These are phyloP conservation scores for Scytalopus superciliaris DNA, from an alignment of 2,113 vertebrate species.

Conservation along the genomic window DNA sequence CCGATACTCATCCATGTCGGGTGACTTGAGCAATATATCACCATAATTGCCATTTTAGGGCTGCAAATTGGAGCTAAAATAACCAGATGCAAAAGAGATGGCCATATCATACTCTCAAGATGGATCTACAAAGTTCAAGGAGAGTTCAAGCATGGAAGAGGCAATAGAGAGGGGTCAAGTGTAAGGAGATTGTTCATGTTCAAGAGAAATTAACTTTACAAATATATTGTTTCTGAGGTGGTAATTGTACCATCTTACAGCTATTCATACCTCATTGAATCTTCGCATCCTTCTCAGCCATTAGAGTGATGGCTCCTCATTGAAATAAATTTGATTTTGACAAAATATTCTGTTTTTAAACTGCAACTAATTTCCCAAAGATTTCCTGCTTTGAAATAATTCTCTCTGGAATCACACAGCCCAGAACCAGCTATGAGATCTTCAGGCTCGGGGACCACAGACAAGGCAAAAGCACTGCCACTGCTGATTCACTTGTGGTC, in stretches of 20 bases:
- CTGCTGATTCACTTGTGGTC: neutral
- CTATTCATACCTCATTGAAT: slow-evolving; percentile 92
- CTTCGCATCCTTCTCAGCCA: slow-evolving; percentile 84
- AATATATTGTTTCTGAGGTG: slow-evolving; percentile 94
- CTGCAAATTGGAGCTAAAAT: slow-evolving; percentile 96
- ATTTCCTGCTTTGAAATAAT: slow-evolving; percentile 50
- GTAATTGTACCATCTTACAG: slow-evolving; percentile 94
- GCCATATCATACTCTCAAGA: slow-evolving; percentile 80
- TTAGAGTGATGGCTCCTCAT: slow-evolving; percentile 75
- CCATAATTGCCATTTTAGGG: slow-evolving; percentile 92
- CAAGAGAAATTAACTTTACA: slow-evolving; percentile 89
- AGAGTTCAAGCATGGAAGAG: slow-evolving; percentile 95
- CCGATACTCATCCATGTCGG: slow-evolving; percentile 83
- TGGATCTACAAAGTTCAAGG: slow-evolving; percentile 93
- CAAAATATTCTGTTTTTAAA: slow-evolving; percentile 79
- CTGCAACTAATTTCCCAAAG: slow-evolving; percentile 67
- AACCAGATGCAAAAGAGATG: slow-evolving; percentile 96
- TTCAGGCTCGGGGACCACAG: neutral
- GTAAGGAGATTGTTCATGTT: slow-evolving; percentile 84
- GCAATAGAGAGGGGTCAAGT: slow-evolving; percentile 87
- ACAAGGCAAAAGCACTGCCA: neutral
- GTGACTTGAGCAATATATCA: slow-evolving; percentile 92
- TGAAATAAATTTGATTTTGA: slow-evolving; percentile 82
- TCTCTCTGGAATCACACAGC: slow-evolving; percentile 32
- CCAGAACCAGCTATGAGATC: neutral